Conservation (phyloP, 2,888 invertebrate species). For the Mactromeris polynyma region DNA sequence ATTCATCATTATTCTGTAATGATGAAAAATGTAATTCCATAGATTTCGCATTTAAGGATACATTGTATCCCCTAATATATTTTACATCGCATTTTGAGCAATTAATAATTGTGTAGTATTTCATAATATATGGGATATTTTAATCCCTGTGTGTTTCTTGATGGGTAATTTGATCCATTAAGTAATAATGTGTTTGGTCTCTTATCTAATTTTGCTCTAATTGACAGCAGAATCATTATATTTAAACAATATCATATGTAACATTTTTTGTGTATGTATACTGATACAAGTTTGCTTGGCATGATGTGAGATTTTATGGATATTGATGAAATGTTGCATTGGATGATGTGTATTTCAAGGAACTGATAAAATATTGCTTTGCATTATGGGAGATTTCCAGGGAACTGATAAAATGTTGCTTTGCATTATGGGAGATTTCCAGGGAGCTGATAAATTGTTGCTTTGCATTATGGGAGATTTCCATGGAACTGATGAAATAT, state of each 20-base stretch:
- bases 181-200: not conserved
- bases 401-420: not conserved
- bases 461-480: not conserved
- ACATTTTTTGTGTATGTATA: not conserved
- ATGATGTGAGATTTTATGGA: not conserved
- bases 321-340: not conserved
- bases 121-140: not conserved
- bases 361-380: not conserved
- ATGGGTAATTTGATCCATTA: not conserved
- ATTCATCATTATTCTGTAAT: too few species aligned
- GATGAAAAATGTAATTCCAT: not conserved
- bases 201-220: not conserved
- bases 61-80: not conserved
- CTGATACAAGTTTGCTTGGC: not conserved
- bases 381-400: not conserved
- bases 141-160: not conserved
- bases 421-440: slow-evolving; percentile 1
- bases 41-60: not conserved
- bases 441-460: not conserved
- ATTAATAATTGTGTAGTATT: not conserved
- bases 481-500: not conserved
- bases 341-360: not conserved
- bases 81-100: not conserved
- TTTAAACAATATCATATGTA: not conserved
- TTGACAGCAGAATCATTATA: not conserved